Evolutionary conservation across 2,888 invertebrate genomes (phyloP).

Genomic region (Ptycholaimellus sp.): DNA sequence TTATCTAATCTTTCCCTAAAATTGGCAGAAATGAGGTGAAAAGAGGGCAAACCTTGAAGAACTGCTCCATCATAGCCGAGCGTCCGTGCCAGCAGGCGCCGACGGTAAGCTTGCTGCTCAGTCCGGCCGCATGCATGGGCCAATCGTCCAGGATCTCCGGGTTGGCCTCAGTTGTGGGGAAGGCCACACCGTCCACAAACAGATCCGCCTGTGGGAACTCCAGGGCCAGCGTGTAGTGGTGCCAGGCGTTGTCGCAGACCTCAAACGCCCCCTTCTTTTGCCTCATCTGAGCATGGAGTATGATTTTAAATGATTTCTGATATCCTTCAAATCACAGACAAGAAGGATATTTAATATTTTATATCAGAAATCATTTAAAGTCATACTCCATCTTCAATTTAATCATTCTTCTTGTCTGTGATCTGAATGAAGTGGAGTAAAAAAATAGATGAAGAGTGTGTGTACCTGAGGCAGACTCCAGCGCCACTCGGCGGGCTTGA

Average conservation of each 20-base stretch:
- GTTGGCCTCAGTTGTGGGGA: conserved; percentile 43
- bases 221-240: conserved; percentile 80
- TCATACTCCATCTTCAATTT: too few relatives aligned
- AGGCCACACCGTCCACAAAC: conserved; percentile 16
- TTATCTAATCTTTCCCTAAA: too few relatives aligned
- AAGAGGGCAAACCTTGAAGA: too few relatives aligned
- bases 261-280: conserved; percentile 20
- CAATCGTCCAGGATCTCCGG: conserved; percentile 97
- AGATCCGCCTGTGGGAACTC: conserved; percentile 46
- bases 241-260: conserved; percentile 94
- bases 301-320: too few relatives aligned
- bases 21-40: too few relatives aligned
- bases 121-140: conserved; percentile 86
- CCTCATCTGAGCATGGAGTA: background rate
- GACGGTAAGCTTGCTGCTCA: too few relatives aligned
- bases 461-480: conserved; percentile 62
- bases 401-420: too few relatives aligned
- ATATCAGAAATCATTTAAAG: too few relatives aligned
- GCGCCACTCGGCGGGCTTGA: conserved; percentile 87
- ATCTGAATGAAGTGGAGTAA: too few relatives aligned
- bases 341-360: too few relatives aligned
- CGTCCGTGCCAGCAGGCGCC: conserved; percentile 84
- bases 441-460: conserved; percentile 5
- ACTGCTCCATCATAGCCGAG: conserved; percentile 56
- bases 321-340: too few relatives aligned